Evolutionary conservation across 2,888 invertebrate genomes (phyloP).

Genomic region (Tinea pellionella): DNA sequence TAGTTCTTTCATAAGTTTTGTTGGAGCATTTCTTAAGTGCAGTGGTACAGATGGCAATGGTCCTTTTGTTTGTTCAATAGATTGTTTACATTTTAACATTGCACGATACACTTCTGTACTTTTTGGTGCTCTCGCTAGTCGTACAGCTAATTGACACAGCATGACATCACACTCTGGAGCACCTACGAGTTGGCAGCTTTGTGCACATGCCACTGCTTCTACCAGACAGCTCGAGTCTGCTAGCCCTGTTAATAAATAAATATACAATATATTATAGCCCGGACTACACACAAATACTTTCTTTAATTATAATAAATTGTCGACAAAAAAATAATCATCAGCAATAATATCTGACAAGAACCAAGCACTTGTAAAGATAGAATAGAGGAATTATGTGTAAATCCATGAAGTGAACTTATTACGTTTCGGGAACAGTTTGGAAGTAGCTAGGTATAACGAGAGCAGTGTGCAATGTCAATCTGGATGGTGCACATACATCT

Average conservation of each 20-base stretch:
- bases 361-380: no score
- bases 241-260: slow-evolving; percentile 56
- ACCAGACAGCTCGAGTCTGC: slow-evolving; percentile 74
- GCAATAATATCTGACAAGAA: no score
- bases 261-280: no score
- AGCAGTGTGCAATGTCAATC: no score
- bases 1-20: slow-evolving; percentile 79
- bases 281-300: no score
- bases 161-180: slow-evolving; percentile 86
- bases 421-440: no score
- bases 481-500: no score
- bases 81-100: slow-evolving; percentile 70
- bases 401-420: no score
- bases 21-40: slow-evolving; percentile 84
- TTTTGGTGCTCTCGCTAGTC: slow-evolving; percentile 82
- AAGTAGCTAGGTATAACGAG: no score
- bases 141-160: slow-evolving; percentile 80
- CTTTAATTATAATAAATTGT: no score
- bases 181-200: slow-evolving; percentile 83
- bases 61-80: slow-evolving; percentile 73
- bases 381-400: no score
- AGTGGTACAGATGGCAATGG: slow-evolving; percentile 80
- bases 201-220: slow-evolving; percentile 79
- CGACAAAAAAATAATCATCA: no score
- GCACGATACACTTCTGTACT: slow-evolving; percentile 73